Conservation (phyloP, 2,888 invertebrate genomes). For the Serripes groenlandicus region DNA sequence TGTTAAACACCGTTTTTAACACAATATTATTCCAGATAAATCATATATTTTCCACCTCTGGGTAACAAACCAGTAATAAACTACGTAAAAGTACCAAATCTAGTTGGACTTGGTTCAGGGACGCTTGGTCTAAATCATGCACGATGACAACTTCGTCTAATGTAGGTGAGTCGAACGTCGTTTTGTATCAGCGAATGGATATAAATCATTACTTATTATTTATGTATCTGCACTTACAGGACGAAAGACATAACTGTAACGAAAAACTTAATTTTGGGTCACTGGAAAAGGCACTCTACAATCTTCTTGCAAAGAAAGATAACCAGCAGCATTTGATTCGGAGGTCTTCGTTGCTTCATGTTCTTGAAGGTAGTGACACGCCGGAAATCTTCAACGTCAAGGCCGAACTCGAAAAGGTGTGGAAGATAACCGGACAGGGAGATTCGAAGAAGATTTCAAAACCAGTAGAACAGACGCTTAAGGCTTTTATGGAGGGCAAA, state of each 20-base stretch:
- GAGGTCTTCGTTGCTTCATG: background rate
- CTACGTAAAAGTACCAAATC: too few species aligned
- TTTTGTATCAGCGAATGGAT: too few species aligned
- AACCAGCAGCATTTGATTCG: background rate
- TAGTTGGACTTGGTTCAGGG: too few species aligned
- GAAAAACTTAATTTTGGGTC: slow-evolving; percentile 1
- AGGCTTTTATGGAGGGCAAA: background rate
- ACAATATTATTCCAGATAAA: too few species aligned
- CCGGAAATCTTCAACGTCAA: background rate
- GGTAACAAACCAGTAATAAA: too few species aligned
- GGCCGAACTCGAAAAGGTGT: background rate
- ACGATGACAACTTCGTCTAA: too few species aligned
- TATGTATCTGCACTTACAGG: too few species aligned
- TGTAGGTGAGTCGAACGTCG: too few species aligned
- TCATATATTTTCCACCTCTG: too few species aligned
- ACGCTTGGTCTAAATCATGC: too few species aligned
- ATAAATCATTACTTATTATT: too few species aligned
- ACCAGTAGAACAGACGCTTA: background rate
- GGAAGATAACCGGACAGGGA: background rate
- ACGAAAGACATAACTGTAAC: background rate
- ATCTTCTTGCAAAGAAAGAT: background rate
- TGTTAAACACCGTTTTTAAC: too few species aligned
- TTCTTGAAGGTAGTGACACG: background rate
- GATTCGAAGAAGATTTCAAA: background rate
- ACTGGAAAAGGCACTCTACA: slow-evolving; percentile 6